Evolutionary conservation across 1,140 invertebrate species (phyloP), one percentile per base, ranked within the genome.

Genomic region (Dreissena polymorpha): DNA sequence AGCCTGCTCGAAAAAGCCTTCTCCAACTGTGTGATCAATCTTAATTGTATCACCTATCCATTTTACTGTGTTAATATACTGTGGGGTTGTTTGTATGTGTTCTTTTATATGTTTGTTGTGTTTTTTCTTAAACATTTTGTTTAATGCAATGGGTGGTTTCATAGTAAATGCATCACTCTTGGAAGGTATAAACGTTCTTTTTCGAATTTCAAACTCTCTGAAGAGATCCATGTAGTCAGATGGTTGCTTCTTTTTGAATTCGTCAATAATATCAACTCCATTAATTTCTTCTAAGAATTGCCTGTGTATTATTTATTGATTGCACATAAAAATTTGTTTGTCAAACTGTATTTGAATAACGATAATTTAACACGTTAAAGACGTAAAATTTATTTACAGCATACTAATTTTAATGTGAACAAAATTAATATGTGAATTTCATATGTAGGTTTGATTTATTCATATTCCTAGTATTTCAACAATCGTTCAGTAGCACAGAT

Each of bases 151-250:
- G 8, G 77, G 84, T 14, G 80, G 25, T 27, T 51, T 27, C n/a
- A 85, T 57, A 0, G 53, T 75, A n/a, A 51, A n/a, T 69, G 53
- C 60, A 10, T 50, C 55, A 14, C 23, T 60, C 50, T 60, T 25
- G 10, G 68, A 72, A 10, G 29, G 18, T 2, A 57, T 74, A 10
- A 86, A 27, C 7, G 53, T 82, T 25, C 78, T 60, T 53, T 86
- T 86, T 18, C 78, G 70, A 18, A 77, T 63, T 21, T 86, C 85
- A 70, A 84, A 84, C 53, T 71, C 78, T 51, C 78, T 49, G 27
- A 78, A 69, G 7, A 86, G 55, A n/a, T 82, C 78, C 12, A 86
- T 64, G n/a, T 73, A 65, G 55, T 76, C 82, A 0, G 13, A 13
- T 27, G 50, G 80, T 18, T 79, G 27, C 0, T 13, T 69, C 16